These are phyloP conservation scores for Mustelus asterias DNA, from an alignment of 2,113 vertebrate species.

Conservation along the genomic window DNA sequence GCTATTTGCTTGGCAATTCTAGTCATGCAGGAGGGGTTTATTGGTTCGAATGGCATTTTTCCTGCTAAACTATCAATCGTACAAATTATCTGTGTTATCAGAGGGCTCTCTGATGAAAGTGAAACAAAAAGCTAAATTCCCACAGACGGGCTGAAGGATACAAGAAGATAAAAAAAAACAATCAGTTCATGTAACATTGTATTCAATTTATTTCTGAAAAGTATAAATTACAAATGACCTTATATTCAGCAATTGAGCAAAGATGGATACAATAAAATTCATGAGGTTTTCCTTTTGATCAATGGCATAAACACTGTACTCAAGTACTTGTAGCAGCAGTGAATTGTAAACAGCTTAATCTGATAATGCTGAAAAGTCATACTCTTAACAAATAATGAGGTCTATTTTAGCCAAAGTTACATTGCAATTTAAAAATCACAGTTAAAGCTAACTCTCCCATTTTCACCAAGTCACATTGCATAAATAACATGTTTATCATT, in stretches of 20 bases:
- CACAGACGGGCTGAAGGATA: not conserved
- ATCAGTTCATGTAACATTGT: not conserved
- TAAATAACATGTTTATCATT: not conserved
- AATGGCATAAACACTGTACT: not conserved
- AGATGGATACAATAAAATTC: not conserved
- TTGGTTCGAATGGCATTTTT: not conserved
- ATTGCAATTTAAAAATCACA: not conserved
- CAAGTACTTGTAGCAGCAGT: slow-evolving; percentile 16
- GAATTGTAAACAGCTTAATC: not conserved
- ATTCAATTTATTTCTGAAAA: slow-evolving; percentile 34
- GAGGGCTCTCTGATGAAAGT: not conserved
- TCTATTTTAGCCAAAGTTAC: not conserved
- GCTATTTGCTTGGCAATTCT: not conserved
- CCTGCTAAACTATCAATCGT: not conserved
- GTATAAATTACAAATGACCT: not conserved
- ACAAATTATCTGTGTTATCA: too few species aligned
- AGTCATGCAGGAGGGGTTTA: not conserved
- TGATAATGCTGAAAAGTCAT: not conserved
- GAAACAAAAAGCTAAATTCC: not conserved
- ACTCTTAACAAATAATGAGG: not conserved
- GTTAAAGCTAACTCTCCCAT: not conserved
- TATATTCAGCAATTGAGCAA: not conserved
- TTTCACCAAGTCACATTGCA: not conserved
- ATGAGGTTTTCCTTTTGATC: not conserved
- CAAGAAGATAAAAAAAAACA: not conserved